Evolutionary conservation across 2,113 vertebrate genomes (phyloP), one percentile per base, ranked within the genome.

Genomic region (Nettapus auritus): DNA sequence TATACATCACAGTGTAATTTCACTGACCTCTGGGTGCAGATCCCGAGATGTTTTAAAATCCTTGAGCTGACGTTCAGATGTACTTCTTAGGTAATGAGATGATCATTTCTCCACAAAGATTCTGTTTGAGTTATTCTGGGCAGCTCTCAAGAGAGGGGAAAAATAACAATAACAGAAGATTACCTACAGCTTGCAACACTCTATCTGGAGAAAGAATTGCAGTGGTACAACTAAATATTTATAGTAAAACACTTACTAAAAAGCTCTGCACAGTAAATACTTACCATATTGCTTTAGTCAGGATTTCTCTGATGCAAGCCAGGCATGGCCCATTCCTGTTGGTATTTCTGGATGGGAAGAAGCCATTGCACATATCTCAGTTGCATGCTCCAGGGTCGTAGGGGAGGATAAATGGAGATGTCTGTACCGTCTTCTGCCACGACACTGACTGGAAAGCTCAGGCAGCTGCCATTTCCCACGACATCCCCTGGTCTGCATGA

Each of bases 161-260:
- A 78, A 68, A n/a, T 5, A 86, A 25, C 13, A 66, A 8, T 44
- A 88, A 67, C 42, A 60, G 60, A 86, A 85, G 73, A 78, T 83
- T 92, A 66, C 59, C 80, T 70, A n/a, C 50, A 48, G 17, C 77
- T 92, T 82, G 34, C 50, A 88, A n/a, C 5, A 4, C 55, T 64
- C 55, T 38, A 86, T 67, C 68, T 70, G 63, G 36, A 42, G 59
- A 82, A 71, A 89, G 86, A 76, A 87, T 50, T 46, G 3, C 38
- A 66, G 29, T 33, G 44, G 87, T 93, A 71, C 34, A 64, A 52
- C 55, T 55, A 80, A 91, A 90, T 91, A 83, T 92, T 90, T 96
- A 94, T 60, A 75, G 60, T 33, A 48, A 52, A 94, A 66, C 3
- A 19, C 86, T 89, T 28, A 14, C 76, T 91, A 62, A 90, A 91